These are phyloP conservation scores for Metopia argyrocephala DNA, from an alignment of 2,888 invertebrate species.

Conservation along the genomic window DNA sequence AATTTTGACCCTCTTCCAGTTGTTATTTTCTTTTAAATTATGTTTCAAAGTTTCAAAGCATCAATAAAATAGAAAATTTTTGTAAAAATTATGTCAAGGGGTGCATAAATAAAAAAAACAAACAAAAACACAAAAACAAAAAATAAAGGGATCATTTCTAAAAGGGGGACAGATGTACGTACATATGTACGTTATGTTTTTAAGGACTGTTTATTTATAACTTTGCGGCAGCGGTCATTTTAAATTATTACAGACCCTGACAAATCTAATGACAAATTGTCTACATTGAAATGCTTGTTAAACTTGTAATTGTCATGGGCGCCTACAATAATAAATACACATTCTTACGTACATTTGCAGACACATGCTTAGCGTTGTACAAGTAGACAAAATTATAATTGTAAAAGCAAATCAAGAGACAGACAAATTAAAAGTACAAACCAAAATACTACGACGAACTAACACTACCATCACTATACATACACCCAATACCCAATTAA, in stretches of 20 bases:
- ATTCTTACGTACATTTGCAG: neutral
- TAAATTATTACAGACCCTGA: slow-evolving; percentile 23
- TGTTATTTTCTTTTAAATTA: slow-evolving; percentile 14
- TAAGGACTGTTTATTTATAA: neutral
- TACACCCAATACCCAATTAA: slow-evolving; percentile 46
- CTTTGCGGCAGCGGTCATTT: slow-evolving; percentile 4
- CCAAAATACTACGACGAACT: slow-evolving; percentile 9
- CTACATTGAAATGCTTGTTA: slow-evolving; percentile 22
- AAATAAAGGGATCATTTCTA: too few species aligned
- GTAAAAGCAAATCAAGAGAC: neutral
- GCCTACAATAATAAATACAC: slow-evolving; percentile 8
- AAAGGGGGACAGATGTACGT: neutral
- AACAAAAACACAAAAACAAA: neutral
- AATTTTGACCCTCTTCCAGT: slow-evolving; percentile 14
- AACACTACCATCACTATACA: too few species aligned
- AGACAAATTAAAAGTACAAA: neutral
- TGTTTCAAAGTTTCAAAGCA: slow-evolving; percentile 8
- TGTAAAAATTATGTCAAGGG: neutral
- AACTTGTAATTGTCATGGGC: slow-evolving; percentile 34
- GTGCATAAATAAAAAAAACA: slow-evolving; percentile 17
- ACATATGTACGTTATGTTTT: neutral
- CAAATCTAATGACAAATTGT: slow-evolving; percentile 24
- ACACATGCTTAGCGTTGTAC: neutral
- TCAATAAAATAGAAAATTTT: neutral
- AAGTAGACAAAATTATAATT: neutral